These are phyloP conservation scores for Sycophaga agraensis DNA, from an alignment of 1,140 invertebrate genomes.

Conservation along the genomic window DNA sequence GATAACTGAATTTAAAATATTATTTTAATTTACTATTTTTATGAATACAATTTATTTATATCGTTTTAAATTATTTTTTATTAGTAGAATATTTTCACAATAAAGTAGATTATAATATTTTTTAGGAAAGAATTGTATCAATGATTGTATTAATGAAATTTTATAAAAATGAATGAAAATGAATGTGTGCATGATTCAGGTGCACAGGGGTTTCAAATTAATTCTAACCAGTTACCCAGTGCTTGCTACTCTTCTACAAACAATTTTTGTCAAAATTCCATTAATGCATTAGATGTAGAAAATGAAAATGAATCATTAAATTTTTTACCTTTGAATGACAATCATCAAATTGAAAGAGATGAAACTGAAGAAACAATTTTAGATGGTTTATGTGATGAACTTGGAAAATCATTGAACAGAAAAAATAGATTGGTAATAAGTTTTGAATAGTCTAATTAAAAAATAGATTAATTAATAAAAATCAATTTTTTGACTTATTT, in stretches of 20 bases:
- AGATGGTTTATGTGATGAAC: constrained; percentile 36
- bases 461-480: neutral
- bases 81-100: neutral
- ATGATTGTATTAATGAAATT: neutral
- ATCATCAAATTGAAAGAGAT: constrained; percentile 16
- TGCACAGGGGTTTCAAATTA: neutral
- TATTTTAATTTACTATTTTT: too few relatives aligned
- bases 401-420: constrained; percentile 30
- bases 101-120: neutral
- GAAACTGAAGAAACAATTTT: constrained; percentile 36
- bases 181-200: neutral
- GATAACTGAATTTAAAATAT: too few relatives aligned
- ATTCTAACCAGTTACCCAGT: constrained; percentile 20
- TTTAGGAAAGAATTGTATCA: neutral
- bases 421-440: constrained; percentile 33
- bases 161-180: constrained; percentile 9
- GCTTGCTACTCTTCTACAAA: constrained; percentile 16
- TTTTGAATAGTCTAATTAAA: constrained; percentile 2
- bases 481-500: too few relatives aligned
- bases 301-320: constrained; percentile 10
- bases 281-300: neutral
- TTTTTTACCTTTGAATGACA: neutral
- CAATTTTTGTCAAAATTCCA: constrained; percentile 14
- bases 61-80: neutral
- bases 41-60: too few relatives aligned